Evolutionary conservation across 1,140 invertebrate genomes (phyloP), one percentile per base, ranked within the genome.

Genomic region (Dufourea novaeangliae): DNA sequence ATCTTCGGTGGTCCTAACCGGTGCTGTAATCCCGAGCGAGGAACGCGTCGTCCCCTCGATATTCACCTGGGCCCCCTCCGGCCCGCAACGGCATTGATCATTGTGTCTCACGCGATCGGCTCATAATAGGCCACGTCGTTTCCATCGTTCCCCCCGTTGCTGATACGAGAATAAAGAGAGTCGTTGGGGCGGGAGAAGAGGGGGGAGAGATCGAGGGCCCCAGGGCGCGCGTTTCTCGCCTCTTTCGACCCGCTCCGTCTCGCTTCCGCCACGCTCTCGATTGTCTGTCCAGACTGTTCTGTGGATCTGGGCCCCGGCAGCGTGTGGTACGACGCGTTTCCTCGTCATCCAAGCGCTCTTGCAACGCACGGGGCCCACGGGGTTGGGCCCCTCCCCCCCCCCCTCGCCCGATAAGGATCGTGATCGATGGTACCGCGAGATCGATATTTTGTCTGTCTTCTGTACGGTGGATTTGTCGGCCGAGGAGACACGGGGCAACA

Each of bases 121-220:
- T 70, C 75, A 85, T 85, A 85, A 85, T 85, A 82, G 75, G 67
- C 72, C 75, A 81, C 74, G 83, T 85, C 82, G 83, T 82, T 82
- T 79, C 75, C 74, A 79, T 79, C 82, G 77, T 85, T 81, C 54
- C 46, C n/a, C 80, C 64, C 69, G 75, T 37, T 56, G 74, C 74
- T 63, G 84, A 85, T 79, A 66, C 71, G 74, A 85, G 84, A 85
- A 85, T 85, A 85, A 85, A 85, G 79, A 78, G 57, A n/a, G n/a
- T n/a, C n/a, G n/a, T 32, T 57, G 39, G 34, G 4, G 27, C 54
- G 39, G 1, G 46, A 17, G 20, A n/a, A n/a, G n/a, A n/a, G n/a
- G n/a, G n/a, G n/a, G n/a, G n/a, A n/a, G n/a, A n/a, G n/a, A n/a
- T n/a, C n/a, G n/a, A n/a, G n/a, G n/a, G 17, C 12, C n/a, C 29